Evolutionary conservation across 1,140 invertebrate species (phyloP).

Genomic region (Thrips palmi): DNA sequence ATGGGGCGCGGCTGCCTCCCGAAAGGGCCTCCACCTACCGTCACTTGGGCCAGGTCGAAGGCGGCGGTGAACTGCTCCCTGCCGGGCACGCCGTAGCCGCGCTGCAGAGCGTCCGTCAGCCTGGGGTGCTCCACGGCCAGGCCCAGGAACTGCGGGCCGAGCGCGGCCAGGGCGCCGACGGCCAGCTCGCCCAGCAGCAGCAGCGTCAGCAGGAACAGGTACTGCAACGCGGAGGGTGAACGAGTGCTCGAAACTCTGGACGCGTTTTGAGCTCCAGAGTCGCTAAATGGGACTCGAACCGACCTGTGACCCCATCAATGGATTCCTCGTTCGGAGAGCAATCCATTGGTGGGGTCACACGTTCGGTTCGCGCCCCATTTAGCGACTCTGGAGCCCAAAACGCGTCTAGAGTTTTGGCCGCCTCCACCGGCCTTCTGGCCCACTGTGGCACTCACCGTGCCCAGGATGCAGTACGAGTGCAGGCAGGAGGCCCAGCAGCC

Average conservation of each 20-base stretch:
- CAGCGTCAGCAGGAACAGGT: constrained; percentile 47
- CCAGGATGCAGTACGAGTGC: constrained; percentile 47
- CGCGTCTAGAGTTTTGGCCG: too few species aligned
- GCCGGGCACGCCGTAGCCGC: constrained; percentile 53
- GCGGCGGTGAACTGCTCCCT: constrained; percentile 58
- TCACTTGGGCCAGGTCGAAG: constrained; percentile 51
- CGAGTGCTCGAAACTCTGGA: not conserved
- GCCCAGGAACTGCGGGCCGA: constrained; percentile 60
- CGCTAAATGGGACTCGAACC: not conserved
- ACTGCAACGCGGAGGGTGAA: constrained; percentile 31
- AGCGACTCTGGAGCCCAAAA: not conserved
- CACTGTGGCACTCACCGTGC: constrained; percentile 32
- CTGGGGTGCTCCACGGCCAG: constrained; percentile 42
- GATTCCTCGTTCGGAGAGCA: not conserved
- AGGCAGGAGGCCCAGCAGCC: constrained; percentile 63
- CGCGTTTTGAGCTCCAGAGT: not conserved
- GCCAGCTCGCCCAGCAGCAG: constrained; percentile 51
- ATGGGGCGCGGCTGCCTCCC: too few species aligned
- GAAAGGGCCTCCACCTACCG: constrained; percentile 26
- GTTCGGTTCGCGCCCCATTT: not conserved
- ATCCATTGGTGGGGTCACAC: not conserved
- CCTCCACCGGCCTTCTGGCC: too few species aligned
- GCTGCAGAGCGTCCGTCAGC: constrained; percentile 47
- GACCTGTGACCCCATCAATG: not conserved
- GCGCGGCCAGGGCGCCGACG: constrained; percentile 47